A percentile compares a stretch with the other conserved stretches of the same genome.
These are phyloP conservation scores for Cinclus cinclus DNA, from an alignment of 2,113 vertebrate species.

Conservation along the genomic window DNA sequence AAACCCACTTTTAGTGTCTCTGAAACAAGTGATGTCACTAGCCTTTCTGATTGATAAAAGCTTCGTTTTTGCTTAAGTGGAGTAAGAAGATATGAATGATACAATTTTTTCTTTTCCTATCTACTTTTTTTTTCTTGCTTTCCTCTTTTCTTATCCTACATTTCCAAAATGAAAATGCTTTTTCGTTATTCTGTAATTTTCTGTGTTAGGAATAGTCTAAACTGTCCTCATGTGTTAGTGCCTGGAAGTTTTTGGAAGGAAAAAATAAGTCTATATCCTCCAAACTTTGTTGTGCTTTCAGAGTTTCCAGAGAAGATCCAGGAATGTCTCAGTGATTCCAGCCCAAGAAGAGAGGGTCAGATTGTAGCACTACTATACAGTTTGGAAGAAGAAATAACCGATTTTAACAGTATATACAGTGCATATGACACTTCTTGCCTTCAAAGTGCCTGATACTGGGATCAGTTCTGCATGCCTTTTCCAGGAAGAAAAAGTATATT, in stretches of 20 bases:
- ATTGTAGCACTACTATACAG: background rate
- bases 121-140: background rate
- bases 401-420: background rate
- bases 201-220: background rate
- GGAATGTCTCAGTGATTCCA: background rate
- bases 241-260: background rate
- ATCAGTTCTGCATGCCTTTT: background rate
- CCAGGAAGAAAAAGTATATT: background rate
- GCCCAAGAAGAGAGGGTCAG: accelerated
- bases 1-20: background rate
- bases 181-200: background rate
- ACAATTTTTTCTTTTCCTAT: background rate
- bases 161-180: background rate
- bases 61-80: background rate
- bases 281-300: background rate
- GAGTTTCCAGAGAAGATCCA: background rate
- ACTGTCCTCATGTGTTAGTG: background rate
- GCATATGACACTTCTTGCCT: background rate
- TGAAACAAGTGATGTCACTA: background rate
- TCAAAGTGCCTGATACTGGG: background rate
- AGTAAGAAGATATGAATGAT: background rate
- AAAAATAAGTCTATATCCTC: background rate
- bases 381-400: background rate
- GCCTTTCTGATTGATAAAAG: background rate
- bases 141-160: background rate